Evolutionary conservation across 2,888 invertebrate species (phyloP).

Genomic region (Hecatera dysodea): DNA sequence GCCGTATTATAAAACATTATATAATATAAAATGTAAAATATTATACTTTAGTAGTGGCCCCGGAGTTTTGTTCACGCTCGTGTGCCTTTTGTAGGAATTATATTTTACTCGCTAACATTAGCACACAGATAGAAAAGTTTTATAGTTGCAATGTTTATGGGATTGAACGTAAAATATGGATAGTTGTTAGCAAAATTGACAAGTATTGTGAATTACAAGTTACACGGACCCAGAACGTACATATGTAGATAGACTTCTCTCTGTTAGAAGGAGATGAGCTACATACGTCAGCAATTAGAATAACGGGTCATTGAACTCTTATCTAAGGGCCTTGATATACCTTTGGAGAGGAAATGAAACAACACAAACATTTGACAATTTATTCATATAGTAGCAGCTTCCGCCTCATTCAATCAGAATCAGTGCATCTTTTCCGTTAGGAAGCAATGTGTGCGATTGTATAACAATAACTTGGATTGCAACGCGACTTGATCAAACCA

Average conservation of each 20-base stretch:
- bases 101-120: neutral
- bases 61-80: constrained; percentile 6
- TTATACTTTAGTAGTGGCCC: neutral
- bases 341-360: neutral
- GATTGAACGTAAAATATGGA: neutral
- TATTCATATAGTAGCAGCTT: neutral
- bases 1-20: neutral
- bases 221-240: too few species aligned
- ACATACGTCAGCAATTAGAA: neutral
- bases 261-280: too few species aligned
- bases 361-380: too few species aligned
- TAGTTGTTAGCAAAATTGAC: neutral
- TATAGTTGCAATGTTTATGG: neutral
- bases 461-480: constrained; percentile 15
- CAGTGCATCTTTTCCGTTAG: neutral
- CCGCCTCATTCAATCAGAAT: constrained; percentile 5
- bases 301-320: neutral
- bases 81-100: constrained; percentile 7
- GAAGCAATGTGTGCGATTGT: neutral
- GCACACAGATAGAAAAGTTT: neutral
- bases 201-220: neutral
- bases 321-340: neutral
- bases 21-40: neutral
- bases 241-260: too few species aligned
- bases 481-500: constrained; percentile 2